Evolutionary conservation across 1,140 invertebrate genomes (phyloP), one percentile per base, ranked within the genome.

Genomic region (Macrostomum lignano): DNA sequence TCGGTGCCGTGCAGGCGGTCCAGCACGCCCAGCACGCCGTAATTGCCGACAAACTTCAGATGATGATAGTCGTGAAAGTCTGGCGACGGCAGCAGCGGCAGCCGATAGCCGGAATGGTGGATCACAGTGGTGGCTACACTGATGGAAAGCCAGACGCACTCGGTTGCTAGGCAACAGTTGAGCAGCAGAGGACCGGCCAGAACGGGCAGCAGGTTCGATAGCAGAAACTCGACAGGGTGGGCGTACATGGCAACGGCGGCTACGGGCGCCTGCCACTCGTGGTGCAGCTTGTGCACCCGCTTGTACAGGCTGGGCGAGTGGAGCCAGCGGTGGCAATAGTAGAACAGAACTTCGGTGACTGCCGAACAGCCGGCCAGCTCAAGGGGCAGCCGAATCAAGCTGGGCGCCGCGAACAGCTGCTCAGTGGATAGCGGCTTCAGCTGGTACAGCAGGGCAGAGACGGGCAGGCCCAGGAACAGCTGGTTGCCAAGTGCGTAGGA

Each of bases 21-120:
- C 30, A 76, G 46, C 2, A 75, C 64, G 1, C 73, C 73, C 15
- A 75, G 48, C 0, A 74, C 70, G 1, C 73, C 73, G 45, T 66
- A 76, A 44, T 72, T 74, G 41, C 76, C 15, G 3, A 14, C 15
- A 25, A 25, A 25, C 15, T 25, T 2, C 15, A 14, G 9, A 51
- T 77, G 74, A 54, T 77, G 74, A 49, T 72, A 76, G 52, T 77
- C 74, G 45, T 77, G 74, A 1, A 70, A 69, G 53, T 76, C n/a
- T n/a, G n/a, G n/a, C n/a, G n/a, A n/a, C n/a, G n/a, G n/a, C n/a
- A n/a, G n/a, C n/a, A n/a, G n/a, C 72, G 74, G 74, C 43, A 75
- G 55, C 55, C 76, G 73, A 44, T 75, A 77, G n/a, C 74, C 74
- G 19, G 69, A 73, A 44, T 77, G 73, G 10, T 71, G 69, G 45